Evolutionary conservation across 2,888 invertebrate genomes (phyloP).

Genomic region (Gastracanthus pulcherrimus): DNA sequence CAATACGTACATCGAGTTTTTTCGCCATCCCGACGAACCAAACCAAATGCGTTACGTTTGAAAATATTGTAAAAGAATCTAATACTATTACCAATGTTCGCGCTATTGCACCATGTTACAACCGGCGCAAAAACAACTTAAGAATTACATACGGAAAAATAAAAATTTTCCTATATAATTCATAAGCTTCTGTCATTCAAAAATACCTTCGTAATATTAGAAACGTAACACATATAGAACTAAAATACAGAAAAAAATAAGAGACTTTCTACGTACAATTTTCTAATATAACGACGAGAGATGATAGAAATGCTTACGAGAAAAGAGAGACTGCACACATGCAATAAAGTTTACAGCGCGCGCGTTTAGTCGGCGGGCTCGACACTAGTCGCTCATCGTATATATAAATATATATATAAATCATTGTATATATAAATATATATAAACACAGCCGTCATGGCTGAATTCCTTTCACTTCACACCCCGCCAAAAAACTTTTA

Average conservation of each 20-base stretch:
- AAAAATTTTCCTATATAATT: background rate
- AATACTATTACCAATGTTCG: slow-evolving; percentile 14
- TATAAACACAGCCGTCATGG: background rate
- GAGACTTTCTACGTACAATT: slow-evolving; percentile 12
- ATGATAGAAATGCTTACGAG: background rate
- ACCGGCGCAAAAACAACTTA: background rate
- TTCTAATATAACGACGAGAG: background rate
- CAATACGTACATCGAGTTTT: slow-evolving; percentile 53
- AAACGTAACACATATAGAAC: slow-evolving; percentile 14
- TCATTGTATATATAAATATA: too few species aligned
- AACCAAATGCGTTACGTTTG: slow-evolving; percentile 19
- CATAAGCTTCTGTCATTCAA: background rate
- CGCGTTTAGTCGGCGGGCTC: background rate
- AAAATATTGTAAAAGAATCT: slow-evolving; percentile 32
- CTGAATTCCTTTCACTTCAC: background rate
- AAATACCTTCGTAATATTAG: background rate
- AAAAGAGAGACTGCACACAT: background rate
- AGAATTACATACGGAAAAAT: slow-evolving; percentile 8
- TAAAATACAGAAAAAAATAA: background rate
- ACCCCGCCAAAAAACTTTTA: background rate
- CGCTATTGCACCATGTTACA: background rate
- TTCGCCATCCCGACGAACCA: background rate
- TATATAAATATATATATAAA: too few species aligned
- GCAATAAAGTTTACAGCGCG: slow-evolving; percentile 24
- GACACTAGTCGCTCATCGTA: background rate